Base-by-base conservation (phyloP, 2,113 vertebrate species). In the Ptyas mucosa region DNA sequence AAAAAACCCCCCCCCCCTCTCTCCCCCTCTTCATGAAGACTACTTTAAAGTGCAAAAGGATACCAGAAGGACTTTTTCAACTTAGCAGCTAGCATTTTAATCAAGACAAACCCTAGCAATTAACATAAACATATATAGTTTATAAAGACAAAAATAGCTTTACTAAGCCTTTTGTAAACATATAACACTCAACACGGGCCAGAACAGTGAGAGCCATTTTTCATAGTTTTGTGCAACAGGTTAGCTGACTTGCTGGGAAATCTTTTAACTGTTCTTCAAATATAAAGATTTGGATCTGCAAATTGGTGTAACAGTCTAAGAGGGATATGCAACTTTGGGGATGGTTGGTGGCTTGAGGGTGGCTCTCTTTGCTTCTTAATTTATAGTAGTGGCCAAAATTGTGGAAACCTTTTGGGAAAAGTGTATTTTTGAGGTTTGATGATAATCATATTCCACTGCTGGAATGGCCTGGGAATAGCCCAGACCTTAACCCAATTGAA, bases 101-200 rank as follows among this genome's bases (percentile, higher is more conserved):
- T 96, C 88, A 95, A 93, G 93, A 94, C 91, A 96, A 96, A 95
- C 95, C 94, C 96, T 92, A 95, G 93, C 94, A 97, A 96, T 96
- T 97, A 97, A 96, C 94, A 96, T 91, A 97, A 95, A 95, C 86
- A 1, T 87, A 93, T 61, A 96, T 93, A 94, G 95, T 97, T 98
- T 97, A 97, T 95, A 96, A 93, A 97, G 96, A 97, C 94, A 12
- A 96, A 97, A 98, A 97, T 96, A 97, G 96, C 95, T 97, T 95
- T 89, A 95, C 95, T 96, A 96, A 97, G 93, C 95, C 94, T 96
- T 96, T 89, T 96, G 94, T 98, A 97, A 97, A 97, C 96, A 97
- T 58, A 95, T 58, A 95, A 96, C 95, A 96, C 96, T 98, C 97
- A 97, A 93, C 95, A 97, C 95, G 87, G 94, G 93, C 93, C 90